These are phyloP conservation scores for Macrotus californicus DNA, from an alignment of 2,113 vertebrate species.

Conservation along the genomic window DNA sequence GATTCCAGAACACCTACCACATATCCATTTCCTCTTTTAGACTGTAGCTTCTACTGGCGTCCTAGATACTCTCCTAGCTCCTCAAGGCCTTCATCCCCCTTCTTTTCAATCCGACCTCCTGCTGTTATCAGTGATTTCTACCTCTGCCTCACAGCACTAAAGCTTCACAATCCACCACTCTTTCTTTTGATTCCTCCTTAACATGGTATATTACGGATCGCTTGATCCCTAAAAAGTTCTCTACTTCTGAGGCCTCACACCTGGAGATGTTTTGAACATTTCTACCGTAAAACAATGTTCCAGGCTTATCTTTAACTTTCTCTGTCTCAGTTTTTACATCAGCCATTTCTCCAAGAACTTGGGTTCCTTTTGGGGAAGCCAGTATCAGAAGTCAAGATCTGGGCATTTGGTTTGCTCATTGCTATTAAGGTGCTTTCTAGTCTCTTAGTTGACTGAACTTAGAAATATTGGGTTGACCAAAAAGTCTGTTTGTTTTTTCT, in stretches of 20 bases:
- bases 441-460: not conserved
- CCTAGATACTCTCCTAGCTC: not conserved
- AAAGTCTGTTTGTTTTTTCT: too few relatives aligned
- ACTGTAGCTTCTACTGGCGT: not conserved
- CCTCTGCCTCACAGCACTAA: not conserved
- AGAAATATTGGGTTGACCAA: not conserved
- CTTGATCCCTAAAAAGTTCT: not conserved
- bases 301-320: not conserved
- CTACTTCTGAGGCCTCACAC: not conserved
- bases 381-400: not conserved
- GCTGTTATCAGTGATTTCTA: not conserved
- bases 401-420: not conserved
- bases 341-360: not conserved
- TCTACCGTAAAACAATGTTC: not conserved
- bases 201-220: not conserved
- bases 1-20: not conserved
- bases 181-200: not conserved
- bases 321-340: not conserved
- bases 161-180: not conserved
- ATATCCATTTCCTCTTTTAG: not conserved
- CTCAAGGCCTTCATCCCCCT: not conserved
- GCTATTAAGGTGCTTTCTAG: not conserved
- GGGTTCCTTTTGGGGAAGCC: not conserved
- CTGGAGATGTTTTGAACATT: not conserved
- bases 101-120: not conserved